Evolutionary conservation across 2,797 vertebrate genomes (phyloP), one percentile per base, ranked within the genome.

Genomic region (Myotis daubentonii): DNA sequence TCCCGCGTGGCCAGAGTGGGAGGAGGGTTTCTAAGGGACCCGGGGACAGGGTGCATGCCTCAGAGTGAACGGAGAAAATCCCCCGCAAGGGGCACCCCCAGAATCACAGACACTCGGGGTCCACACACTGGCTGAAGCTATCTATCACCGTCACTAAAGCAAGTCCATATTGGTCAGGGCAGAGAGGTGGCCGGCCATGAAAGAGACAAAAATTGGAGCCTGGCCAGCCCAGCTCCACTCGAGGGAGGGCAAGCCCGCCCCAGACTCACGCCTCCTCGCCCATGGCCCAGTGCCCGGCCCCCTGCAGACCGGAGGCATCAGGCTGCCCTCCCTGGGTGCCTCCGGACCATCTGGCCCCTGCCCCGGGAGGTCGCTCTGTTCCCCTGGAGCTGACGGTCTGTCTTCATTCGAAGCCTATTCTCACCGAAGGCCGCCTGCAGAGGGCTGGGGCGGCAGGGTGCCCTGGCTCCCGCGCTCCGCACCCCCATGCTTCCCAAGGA

Each of bases 241-340:
- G 20, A 75, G 19, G 44, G n/a, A 71, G 19, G 15, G 11, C 1
- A 16, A 55, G 76, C 38, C 38, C 1, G 0, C 30, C 47, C 10
- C 51, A 5, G 13, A 23, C 36, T 75, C 62, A 16, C 0, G 0
- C n/a, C 33, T 68, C 60, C 28, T 25, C 0, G 0, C 8, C 38
- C 62, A 38, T 0, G 38, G 68, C 16, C 76, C 82, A 62, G 30
- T 7, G 3, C 2, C 3, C 66, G 20, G 36, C n/a, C 44, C 44
- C 22, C 0, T 0, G 7, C 23, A 36, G 68, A 16, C 33, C 6
- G 22, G 25, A 28, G 53, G 30, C 12, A 28, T 22, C 68, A 8
- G 68, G 36, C n/a, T 65, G 49, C 44, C 80, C 16, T 12, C 3
- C 3, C n/a, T 17, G 11, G 44, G 47, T 6, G 13, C 25, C 55